Base-by-base conservation (phyloP, 2,888 invertebrate genomes). In the Lapara coniferarum region DNA sequence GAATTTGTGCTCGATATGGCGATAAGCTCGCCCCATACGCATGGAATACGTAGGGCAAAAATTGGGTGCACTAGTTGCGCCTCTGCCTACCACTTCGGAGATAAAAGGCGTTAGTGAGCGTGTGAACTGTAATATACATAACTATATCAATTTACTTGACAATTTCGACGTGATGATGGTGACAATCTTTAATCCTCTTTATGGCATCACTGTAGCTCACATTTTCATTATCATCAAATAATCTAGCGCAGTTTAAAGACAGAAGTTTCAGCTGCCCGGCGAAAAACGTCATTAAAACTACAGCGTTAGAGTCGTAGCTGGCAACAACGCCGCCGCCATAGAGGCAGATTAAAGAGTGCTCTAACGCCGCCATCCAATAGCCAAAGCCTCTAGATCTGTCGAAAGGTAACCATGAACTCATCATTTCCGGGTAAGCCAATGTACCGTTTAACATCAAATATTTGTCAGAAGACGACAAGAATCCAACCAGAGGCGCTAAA, bases 291-390 rank as follows among this genome's bases (percentile, higher is more conserved):
- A 93, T 93, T 74, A 93, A 71, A 0, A 85, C 87, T 0, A 93
- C 83, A 4, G 90, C 87, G 57, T 89, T 90, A 66, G 89, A 82
- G 75, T 93, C 93, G 73, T 88, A 93, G 77, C 75, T 87, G 0
- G 90, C 91, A 0, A 92, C 88, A 2, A 92, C 86, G 10, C 89
- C 86, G 1, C 91, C 92, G 0, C 92, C 93, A 59, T 91, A 91
- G n/a, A 87, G 79, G 70, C 86, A 88, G 59, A 89, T 85, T 30
- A 85, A 70, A 0, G 81, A 71, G 56, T 93, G 91, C 58, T 85
- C 80, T 6, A 87, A 10, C 70, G 80, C 73, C 53, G 83, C 74
- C 0, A 81, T 25, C 80, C 85, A 87, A 77, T 89, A 93, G 0
- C 91, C 91, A 1, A 74, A 70, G 0, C 90, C 88, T 71, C 75